Conservation (phyloP, 2,797 vertebrate genomes). For the Pangasius macronema region DNA sequence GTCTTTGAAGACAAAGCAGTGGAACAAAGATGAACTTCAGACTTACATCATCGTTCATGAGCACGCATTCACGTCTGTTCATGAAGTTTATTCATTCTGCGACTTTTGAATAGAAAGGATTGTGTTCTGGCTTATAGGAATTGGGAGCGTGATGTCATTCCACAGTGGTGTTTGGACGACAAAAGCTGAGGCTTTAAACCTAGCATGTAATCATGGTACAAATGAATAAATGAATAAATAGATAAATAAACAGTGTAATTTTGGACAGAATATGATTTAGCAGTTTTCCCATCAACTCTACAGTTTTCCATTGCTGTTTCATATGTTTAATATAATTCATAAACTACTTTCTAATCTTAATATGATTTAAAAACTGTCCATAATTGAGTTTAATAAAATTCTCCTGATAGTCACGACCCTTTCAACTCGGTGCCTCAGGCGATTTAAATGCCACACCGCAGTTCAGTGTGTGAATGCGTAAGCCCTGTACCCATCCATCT, state of each 20-base stretch:
- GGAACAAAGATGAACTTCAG: conserved; percentile 9
- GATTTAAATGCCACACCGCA: background rate
- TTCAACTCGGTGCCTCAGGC: no score
- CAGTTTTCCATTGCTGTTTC: background rate
- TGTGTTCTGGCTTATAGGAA: background rate
- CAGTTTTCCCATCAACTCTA: background rate
- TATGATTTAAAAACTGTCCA: background rate
- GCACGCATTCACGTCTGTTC: background rate
- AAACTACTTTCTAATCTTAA: background rate
- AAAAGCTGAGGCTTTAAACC: background rate
- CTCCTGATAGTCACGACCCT: background rate
- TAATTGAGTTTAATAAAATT: background rate
- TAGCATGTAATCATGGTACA: background rate
- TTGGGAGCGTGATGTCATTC: background rate
- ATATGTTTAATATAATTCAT: background rate
- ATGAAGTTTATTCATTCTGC: background rate
- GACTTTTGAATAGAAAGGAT: background rate
- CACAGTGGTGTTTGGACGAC: background rate
- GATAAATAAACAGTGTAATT: no score
- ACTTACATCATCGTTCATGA: conserved; percentile 5
- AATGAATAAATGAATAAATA: background rate
- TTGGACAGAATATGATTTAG: background rate
- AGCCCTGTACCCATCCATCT: background rate
- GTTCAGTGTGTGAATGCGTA: background rate
- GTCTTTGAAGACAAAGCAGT: background rate